Conservation (phyloP, 2,797 vertebrate genomes). For the Notolepis coatsorum region DNA sequence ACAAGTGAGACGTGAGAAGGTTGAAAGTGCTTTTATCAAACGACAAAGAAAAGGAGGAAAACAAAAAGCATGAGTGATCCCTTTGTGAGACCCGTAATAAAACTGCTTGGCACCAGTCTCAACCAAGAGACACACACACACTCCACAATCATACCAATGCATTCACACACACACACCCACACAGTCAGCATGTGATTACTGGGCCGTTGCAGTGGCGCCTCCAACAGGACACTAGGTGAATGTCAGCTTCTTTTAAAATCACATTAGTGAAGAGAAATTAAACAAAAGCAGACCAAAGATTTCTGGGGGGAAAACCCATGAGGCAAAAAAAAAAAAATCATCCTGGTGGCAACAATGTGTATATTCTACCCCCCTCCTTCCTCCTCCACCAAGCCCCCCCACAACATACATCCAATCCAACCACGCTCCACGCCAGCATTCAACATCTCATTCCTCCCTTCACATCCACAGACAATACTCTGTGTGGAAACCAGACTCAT, state of each 20-base stretch:
- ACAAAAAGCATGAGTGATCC: slow-evolving; percentile 62
- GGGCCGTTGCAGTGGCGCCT: slow-evolving; percentile 60
- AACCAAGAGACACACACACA: slow-evolving; percentile 33
- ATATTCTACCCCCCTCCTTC: slow-evolving; percentile 1
- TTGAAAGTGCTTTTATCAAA: slow-evolving; percentile 79
- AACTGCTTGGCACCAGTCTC: slow-evolving; percentile 77
- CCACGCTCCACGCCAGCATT: background rate
- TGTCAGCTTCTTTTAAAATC: slow-evolving; percentile 31
- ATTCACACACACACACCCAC: slow-evolving; percentile 24
- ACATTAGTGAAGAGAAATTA: slow-evolving; percentile 26
- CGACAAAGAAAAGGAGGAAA: slow-evolving; percentile 32
- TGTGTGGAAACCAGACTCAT: background rate
- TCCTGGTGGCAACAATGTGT: slow-evolving; percentile 33
- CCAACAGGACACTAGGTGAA: slow-evolving; percentile 19
- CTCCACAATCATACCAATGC: background rate
- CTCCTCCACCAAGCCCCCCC: background rate
- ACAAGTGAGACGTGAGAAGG: slow-evolving; percentile 58
- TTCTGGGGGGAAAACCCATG: slow-evolving; percentile 1
- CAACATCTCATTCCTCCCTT: background rate
- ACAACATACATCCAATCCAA: slow-evolving; percentile 3
- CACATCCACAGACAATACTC: background rate
- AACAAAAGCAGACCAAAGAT: slow-evolving; percentile 25
- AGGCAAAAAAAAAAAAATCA: slow-evolving; percentile 13
- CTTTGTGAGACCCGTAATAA: slow-evolving; percentile 70
- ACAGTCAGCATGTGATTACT: slow-evolving; percentile 31